Evolutionary conservation across 2,888 invertebrate genomes (phyloP), one percentile per base, ranked within the genome.

Genomic region (Nebria brevicollis): DNA sequence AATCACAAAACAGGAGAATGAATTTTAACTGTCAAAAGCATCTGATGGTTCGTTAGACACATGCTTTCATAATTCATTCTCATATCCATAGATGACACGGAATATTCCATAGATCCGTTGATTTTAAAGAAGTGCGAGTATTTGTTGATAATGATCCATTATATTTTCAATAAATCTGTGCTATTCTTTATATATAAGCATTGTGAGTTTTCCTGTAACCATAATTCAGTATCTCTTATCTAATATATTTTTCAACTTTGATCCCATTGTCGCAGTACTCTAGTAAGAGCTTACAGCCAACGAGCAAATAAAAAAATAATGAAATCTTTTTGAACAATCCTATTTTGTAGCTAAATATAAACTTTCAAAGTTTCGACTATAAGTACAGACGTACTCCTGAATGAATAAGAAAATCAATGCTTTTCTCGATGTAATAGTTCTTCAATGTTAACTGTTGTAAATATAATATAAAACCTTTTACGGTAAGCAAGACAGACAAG

Each of bases 11-110:
- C 20, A 70, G 34, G 70, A n/a, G 70, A 70, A 70, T 34, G 70
- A 70, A 70, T 70, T n/a, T 20, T 34, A 70, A 13, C 70, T 70
- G 70, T 70, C 70, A 70, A 25, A 70, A 20, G 34, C 70, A 70
- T 25, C 10, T 26, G 34, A 70, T 26, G 70, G 11, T 25, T 70
- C 20, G 70, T 70, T 70, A 70, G 13, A 70, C 26, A 25, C 25
- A 34, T 20, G 11, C 70, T 34, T 25, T 70, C 6, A 25, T 70
- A 70, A 25, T 26, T 70, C 66, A 66, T 15, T 66, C 20, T 11
- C 15, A 25, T 66, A 2, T 66, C 20, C 3, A 66, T 11, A 66
- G 7, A 66, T 25, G 13, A 15, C 25, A 66, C 6, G 13, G 20
- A 66, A 54, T 54, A 54, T 54, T 2, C 13, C 13, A 54, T 54